Evolutionary conservation across 2,113 vertebrate species (phyloP), one percentile per base, ranked within the genome.

Genomic region (Thamnophis sirtalis): DNA sequence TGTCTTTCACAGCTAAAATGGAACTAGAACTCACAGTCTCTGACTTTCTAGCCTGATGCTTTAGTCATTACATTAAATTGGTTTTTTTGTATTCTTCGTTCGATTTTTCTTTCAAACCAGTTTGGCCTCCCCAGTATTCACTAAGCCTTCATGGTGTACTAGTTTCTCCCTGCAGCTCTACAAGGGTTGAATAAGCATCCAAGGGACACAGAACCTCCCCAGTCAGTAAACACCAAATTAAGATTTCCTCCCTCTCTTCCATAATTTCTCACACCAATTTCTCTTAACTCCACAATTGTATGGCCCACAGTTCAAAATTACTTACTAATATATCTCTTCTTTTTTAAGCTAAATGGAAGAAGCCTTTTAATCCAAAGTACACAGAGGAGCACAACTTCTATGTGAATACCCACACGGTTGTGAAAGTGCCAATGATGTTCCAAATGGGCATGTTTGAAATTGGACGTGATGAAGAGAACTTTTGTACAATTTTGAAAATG

Each of bases 381-480:
- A 97, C 97, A 0, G 93, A 93, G 48, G 84, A 94, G 3, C 95
- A 90, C 22, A 91, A 96, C 13, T 97, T 97, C 68, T 87, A 94
- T 6, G 38, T 96, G 86, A 86, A 93, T 13, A 13, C 80, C 13
- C 90, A 95, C 68, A 93, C 28, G 15, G 4, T 90, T 0, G 92
- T 97, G 93, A 97, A 93, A 92, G 96, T 96, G 15, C 95, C 96
- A 56, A 96, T 96, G 95, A 97, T 97, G 96, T 94, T 92, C 48
- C 95, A 5, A 0, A 28, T 17, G 1, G 96, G 95, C 54, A 80
- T 92, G 88, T 97, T 95, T 0, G 88, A 91, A 11, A 50, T 21
- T 0, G 94, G 89, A 26, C 80, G 5, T 0, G 96, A 97, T 0
- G 51, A 94, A 0, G n/a, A 95, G 84, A 94, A 95, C 13, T 87